Evolutionary conservation across 1,140 invertebrate genomes (phyloP), one percentile per base, ranked within the genome.

Genomic region (Lucilia cuprina): DNA sequence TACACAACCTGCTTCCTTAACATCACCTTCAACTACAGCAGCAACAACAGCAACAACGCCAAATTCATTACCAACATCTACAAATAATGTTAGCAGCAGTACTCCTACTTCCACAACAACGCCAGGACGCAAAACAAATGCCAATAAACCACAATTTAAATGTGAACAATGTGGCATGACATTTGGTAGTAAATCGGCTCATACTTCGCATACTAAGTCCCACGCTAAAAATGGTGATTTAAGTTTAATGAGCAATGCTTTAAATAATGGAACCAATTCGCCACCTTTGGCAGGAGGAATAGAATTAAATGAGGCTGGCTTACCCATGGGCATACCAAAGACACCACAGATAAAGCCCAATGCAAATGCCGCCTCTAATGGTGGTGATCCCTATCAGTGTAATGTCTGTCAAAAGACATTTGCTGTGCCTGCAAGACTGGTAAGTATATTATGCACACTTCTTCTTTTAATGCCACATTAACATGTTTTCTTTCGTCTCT

Each of bases 401-500:
- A 96, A 97, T 89, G 95, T 97, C 84, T 99, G 97, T 91, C 94
- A 95, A 84, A 98, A 98, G 90, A 97, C 96, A 0, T 98, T 98
- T 91, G 95, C 96, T 5, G 97, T 98, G 19, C 96, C 96, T 5
- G 97, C 97, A n/a, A 92, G 97, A 74, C 92, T 99, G 82, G 97
- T 96, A 84, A 90, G 89, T 88, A 70, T 19, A 34, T 5, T 10
- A 12, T 70, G 3, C 1, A 30, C 25, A 30, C 17, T 83, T 30
- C 74, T 17, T 4, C 49, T 60, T 80, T 30, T 47, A 41, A 41
- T 41, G 41, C n/a, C n/a, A n/a, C 7, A 8, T 41, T 41, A 41
- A 30, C 25, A 30, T 30, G 1, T 49, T 65, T 2, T 65, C 60
- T 7, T 19, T 74, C 35, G 70, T 19, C 14, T 35, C 19, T 19